Percentiles rank a stretch among this genome's conserved stretches.
phyloP scores from a whole-genome alignment of 2,888 invertebrate species.

The Troides aeacus region DNA sequence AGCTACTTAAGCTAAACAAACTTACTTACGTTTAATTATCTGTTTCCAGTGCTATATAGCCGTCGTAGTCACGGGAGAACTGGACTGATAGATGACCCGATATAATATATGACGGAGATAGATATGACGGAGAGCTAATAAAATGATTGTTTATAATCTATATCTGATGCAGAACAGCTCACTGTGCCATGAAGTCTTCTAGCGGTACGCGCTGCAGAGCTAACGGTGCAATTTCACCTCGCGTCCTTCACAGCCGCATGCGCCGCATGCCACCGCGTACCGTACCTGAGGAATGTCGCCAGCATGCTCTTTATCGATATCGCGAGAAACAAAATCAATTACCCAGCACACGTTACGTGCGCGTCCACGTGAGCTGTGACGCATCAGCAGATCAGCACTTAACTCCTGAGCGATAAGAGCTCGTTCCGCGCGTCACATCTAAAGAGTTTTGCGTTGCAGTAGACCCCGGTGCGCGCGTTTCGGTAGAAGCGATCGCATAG shows the following conservation, averaged over 20 bases:
- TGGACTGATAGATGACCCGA: no score
- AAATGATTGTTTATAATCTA: no score
- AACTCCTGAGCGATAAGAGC: slow-evolving; percentile 8
- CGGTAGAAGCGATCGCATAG: slow-evolving; percentile 3
- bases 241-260: slow-evolving; percentile 9
- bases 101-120: no score
- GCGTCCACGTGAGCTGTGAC: slow-evolving; percentile 28
- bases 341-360: slow-evolving; percentile 27
- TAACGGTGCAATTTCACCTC: slow-evolving; percentile 17
- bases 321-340: slow-evolving; percentile 38
- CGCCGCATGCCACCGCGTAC: slow-evolving; percentile 10
- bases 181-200: not conserved
- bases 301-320: slow-evolving; percentile 32
- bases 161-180: no score
- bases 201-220: not conserved
- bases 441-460: not conserved
- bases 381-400: not conserved
- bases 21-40: no score
- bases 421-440: slow-evolving; percentile 7
- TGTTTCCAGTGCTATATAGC: no score
- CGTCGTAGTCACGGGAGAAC: no score
- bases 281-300: slow-evolving; percentile 12
- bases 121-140: no score
- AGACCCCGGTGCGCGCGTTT: slow-evolving; percentile 14
- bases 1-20: no score